These are phyloP conservation scores for Morone saxatilis DNA, from an alignment of 2,113 vertebrate species.

Conservation along the genomic window DNA sequence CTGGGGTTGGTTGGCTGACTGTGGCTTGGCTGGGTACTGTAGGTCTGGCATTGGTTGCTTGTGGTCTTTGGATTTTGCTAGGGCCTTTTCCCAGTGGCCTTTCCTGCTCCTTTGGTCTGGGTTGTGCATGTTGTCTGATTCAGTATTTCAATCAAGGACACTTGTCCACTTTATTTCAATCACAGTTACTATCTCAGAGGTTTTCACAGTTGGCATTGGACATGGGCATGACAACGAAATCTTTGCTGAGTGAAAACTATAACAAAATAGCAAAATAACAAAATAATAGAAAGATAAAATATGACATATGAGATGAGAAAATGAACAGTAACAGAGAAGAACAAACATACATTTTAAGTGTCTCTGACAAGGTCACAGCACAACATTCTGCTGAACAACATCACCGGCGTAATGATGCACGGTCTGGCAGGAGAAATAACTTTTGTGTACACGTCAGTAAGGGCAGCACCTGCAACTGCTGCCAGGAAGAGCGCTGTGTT, in stretches of 20 bases:
- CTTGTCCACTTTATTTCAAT: conserved; percentile 4
- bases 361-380: conserved; percentile 32
- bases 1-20: no score
- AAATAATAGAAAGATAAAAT: conserved; percentile 9
- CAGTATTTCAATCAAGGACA: conserved; percentile 15
- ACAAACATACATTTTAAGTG: background rate
- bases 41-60: no score
- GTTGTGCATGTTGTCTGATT: background rate
- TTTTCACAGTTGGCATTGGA: background rate
- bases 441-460: conserved; percentile 22
- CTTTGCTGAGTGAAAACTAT: background rate
- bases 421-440: conserved; percentile 29
- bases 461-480: conserved; percentile 50
- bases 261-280: conserved; percentile 16
- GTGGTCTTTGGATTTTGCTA: background rate
- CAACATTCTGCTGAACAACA: conserved; percentile 28
- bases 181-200: conserved; percentile 3
- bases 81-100: background rate
- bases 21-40: no score
- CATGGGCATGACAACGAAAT: background rate
- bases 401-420: conserved; percentile 14
- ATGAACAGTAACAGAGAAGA: background rate
- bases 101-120: background rate
- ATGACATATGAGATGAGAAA: background rate
- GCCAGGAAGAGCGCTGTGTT: conserved; percentile 31